Evolutionary conservation across 2,113 vertebrate genomes (phyloP).

Genomic region (Morone chrysops): DNA sequence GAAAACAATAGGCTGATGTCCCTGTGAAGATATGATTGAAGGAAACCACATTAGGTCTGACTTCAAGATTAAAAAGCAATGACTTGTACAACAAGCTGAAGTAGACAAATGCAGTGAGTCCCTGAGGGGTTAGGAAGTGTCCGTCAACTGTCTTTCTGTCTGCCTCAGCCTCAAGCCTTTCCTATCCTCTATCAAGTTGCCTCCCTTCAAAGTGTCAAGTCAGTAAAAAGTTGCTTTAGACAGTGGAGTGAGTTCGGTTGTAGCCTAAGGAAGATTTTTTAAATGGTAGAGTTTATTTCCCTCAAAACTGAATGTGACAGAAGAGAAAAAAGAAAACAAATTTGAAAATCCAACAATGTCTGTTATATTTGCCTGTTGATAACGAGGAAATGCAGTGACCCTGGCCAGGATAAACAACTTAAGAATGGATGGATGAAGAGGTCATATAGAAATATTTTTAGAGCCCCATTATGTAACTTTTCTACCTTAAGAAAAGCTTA

Average conservation of each 20-base stretch:
- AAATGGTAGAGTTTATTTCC: constrained; percentile 44
- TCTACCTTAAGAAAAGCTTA: too few species aligned
- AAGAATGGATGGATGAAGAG: too few species aligned
- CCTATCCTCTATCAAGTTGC: constrained; percentile 63
- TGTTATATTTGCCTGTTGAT: constrained; percentile 6
- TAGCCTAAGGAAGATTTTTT: constrained; percentile 54
- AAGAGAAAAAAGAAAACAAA: constrained; percentile 12
- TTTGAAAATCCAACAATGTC: constrained; percentile 4
- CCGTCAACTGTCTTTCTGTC: constrained; percentile 68
- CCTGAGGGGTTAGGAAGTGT: constrained; percentile 66
- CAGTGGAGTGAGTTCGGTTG: constrained; percentile 51
- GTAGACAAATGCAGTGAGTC: constrained; percentile 61
- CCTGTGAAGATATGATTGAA: constrained; percentile 27
- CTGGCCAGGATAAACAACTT: background rate
- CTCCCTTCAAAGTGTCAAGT: constrained; percentile 78
- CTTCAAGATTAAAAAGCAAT: constrained; percentile 66
- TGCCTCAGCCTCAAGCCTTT: constrained; percentile 52
- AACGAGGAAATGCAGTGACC: background rate
- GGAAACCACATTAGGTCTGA: constrained; percentile 38
- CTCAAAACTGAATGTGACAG: constrained; percentile 31
- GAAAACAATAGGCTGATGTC: constrained; percentile 3
- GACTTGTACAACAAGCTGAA: constrained; percentile 68
- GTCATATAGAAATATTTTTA: too few species aligned
- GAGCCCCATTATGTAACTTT: too few species aligned
- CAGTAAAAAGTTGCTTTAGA: constrained; percentile 70